phyloP scores from a whole-genome alignment of 2,888 invertebrate species.

The Protonemura montana region DNA sequence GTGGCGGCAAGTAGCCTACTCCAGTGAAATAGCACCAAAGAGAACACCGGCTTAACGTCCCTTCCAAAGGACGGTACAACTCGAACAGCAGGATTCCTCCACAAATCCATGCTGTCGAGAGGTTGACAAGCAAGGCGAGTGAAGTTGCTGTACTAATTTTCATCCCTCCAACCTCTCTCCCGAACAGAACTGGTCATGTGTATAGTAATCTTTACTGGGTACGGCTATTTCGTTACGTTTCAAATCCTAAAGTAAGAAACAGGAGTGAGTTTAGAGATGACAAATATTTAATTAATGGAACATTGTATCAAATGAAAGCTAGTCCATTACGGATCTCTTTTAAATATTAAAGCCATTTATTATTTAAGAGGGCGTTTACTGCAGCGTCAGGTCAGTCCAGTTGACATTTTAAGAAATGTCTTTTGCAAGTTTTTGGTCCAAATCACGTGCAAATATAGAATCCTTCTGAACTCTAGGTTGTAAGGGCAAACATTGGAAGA shows the following conservation, averaged over 20 bases:
- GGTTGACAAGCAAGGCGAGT: too few relatives aligned
- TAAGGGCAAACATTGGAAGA: too few relatives aligned
- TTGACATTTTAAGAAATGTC: conserved; percentile 13
- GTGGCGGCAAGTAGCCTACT: too few relatives aligned
- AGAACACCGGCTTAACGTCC: too few relatives aligned
- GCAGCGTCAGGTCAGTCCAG: background rate
- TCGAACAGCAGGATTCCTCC: too few relatives aligned
- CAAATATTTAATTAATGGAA: conserved; percentile 7
- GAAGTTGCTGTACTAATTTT: too few relatives aligned
- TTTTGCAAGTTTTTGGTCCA: background rate
- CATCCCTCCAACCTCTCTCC: too few relatives aligned
- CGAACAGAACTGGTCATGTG: too few relatives aligned
- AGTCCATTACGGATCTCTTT: conserved; percentile 28
- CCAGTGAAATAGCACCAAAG: too few relatives aligned
- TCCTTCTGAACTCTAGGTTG: too few relatives aligned
- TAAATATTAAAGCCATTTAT: conserved; percentile 20
- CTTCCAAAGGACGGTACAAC: too few relatives aligned
- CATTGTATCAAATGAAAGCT: conserved; percentile 24
- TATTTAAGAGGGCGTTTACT: background rate
- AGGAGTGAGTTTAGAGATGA: background rate
- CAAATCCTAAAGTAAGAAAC: background rate
- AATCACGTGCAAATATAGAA: background rate
- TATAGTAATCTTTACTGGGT: background rate
- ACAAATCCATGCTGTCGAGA: too few relatives aligned
- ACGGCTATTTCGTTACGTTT: background rate